Evolutionary conservation across 2,888 invertebrate genomes (phyloP), one percentile per base, ranked within the genome.

Genomic region (Macrostomum cliftonense): DNA sequence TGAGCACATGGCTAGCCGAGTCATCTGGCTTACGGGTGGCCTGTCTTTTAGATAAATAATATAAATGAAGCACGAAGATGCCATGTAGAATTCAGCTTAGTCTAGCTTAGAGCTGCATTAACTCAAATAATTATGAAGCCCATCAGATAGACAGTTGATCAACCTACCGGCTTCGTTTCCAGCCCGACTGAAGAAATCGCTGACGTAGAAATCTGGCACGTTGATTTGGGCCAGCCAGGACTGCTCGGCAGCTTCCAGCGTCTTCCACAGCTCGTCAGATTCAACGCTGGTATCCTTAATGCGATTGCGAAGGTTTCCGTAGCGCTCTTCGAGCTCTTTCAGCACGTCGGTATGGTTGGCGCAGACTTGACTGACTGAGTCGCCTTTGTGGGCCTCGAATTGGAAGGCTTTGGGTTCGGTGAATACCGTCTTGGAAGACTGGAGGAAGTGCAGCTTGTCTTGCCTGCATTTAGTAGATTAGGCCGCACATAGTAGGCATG

Each of bases 201-300:
- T 76, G 58, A 79, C 79, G 63, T 83, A 82, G 61, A 80, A 80
- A 70, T 83, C 82, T 62, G 80, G 80, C 46, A 77, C 75, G 57
- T 78, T 79, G 49, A 85, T 76, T 79, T 85, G 82, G 59, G 81
- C 80, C 56, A 87, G 74, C 52, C 89, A 75, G 56, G 84, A 83
- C 52, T 80, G 80, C 74, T 91, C 91, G 37, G 89, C 87, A 1
- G 86, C 87, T 74, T 89, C 88, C 50, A 91, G 74, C 21, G 87
- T 88, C 73, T 91, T 91, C 83, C 88, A 89, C 53, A 84, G 73
- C 76, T 91, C 89, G 64, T 85, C 87, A 55, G 84, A 77, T 64
- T 84, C 83, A 56, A 75, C 73, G 61, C 84, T 76, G 47, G 91
- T 73, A 59, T 79, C 78, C 60, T 82, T 79, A 76, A 86, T 77